phyloP scores from a whole-genome alignment of 2,797 vertebrate species.

The Typhlichthys subterraneus region DNA sequence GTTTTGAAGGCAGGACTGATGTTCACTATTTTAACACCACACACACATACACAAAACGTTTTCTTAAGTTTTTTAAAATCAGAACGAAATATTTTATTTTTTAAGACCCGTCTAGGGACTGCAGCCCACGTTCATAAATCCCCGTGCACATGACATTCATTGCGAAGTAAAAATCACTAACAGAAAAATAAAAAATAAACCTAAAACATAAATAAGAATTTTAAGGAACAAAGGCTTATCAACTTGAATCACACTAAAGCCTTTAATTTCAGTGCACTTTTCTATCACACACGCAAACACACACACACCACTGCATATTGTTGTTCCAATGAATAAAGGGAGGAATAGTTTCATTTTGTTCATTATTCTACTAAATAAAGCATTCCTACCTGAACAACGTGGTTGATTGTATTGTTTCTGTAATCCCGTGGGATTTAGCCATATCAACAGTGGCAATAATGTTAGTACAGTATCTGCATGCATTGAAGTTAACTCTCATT shows the following conservation, averaged over 20 bases:
- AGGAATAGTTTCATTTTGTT: constrained; percentile 38
- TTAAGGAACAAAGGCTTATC: not conserved
- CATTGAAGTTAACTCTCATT: too few species aligned
- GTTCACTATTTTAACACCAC: too few species aligned
- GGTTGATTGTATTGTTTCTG: constrained; percentile 40
- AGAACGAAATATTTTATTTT: constrained; percentile 43
- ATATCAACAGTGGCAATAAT: too few species aligned
- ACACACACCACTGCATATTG: constrained; percentile 14
- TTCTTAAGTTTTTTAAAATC: constrained; percentile 37
- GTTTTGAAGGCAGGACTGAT: too few species aligned
- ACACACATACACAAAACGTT: too few species aligned
- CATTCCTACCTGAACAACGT: constrained; percentile 30
- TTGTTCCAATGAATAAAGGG: constrained; percentile 25
- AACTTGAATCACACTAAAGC: constrained; percentile 30
- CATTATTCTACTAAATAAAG: constrained; percentile 39
- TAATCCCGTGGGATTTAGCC: constrained; percentile 4
- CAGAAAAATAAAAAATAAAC: constrained; percentile 13
- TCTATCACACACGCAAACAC: constrained; percentile 5
- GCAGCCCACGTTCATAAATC: constrained; percentile 45
- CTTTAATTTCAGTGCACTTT: constrained; percentile 16
- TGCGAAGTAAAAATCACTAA: constrained; percentile 10
- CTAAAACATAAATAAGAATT: not conserved
- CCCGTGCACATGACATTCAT: constrained; percentile 51
- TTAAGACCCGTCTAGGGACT: not conserved
- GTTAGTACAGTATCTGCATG: too few species aligned